Evolutionary conservation across 2,113 vertebrate genomes (phyloP).

Genomic region (Bos javanicus): DNA sequence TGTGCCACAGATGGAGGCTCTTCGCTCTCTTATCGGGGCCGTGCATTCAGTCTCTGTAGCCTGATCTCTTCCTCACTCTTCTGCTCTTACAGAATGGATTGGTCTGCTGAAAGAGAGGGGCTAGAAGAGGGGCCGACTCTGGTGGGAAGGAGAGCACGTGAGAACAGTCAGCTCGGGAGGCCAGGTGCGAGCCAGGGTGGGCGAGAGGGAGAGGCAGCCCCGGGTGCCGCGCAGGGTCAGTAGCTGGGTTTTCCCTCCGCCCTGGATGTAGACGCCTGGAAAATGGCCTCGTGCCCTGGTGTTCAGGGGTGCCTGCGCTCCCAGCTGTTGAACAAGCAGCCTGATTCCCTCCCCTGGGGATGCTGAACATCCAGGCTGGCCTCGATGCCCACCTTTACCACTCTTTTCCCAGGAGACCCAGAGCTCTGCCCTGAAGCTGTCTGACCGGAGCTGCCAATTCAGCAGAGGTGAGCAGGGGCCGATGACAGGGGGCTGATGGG

Average conservation of each 20-base stretch:
- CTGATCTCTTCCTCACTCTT: constrained; percentile 68
- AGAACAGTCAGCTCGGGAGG: constrained; percentile 25
- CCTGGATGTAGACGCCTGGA: not conserved
- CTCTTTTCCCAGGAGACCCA: not conserved
- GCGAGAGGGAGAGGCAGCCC: not conserved
- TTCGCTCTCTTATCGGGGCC: constrained; percentile 75
- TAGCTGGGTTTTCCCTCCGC: not conserved
- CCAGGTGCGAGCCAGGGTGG: not conserved
- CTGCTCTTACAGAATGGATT: constrained; percentile 73
- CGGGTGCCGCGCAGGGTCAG: accelerated
- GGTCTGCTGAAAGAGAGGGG: constrained; percentile 69
- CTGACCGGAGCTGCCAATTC: not conserved
- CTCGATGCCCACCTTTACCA: not conserved
- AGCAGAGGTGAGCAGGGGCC: not conserved
- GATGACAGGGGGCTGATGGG: too few species aligned
- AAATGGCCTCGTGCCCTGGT: not conserved
- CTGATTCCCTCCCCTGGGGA: not conserved
- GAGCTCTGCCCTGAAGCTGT: not conserved
- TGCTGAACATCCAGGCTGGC: not conserved
- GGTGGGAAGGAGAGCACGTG: not conserved
- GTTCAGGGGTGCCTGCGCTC: not conserved
- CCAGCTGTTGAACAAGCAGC: not conserved
- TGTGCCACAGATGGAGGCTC: constrained; percentile 71
- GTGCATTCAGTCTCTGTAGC: constrained; percentile 73
- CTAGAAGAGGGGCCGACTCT: not conserved